Conservation (phyloP, 2,113 vertebrate genomes). For the Onychorhynchus coronatus region DNA sequence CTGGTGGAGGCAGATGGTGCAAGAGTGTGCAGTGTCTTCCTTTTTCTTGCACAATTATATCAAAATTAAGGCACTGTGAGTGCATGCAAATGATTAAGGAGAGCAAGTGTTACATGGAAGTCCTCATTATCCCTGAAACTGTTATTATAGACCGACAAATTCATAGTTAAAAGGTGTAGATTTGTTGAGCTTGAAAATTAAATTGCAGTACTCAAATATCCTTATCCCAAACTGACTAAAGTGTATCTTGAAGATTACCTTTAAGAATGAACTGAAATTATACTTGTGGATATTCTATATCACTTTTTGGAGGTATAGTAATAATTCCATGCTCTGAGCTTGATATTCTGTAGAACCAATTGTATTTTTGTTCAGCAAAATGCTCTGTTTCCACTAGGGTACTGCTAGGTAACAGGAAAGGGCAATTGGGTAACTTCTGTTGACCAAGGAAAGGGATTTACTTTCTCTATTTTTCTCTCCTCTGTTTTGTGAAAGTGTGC, state of each 20-base stretch:
- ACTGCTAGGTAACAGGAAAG: neutral
- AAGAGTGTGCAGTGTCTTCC: neutral
- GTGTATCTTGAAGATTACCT: neutral
- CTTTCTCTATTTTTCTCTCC: neutral
- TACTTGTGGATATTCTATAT: neutral
- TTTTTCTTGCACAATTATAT: neutral
- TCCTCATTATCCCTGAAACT: neutral
- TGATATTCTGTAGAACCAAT: neutral
- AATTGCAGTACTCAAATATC: neutral
- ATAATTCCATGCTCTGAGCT: neutral
- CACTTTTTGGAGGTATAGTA: neutral
- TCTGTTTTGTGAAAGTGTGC: neutral
- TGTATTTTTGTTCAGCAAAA: neutral
- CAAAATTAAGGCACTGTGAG: neutral
- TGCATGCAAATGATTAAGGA: neutral
- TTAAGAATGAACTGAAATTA: neutral
- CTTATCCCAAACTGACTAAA: neutral
- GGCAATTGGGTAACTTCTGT: neutral
- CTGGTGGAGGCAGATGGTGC: neutral
- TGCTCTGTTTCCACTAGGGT: accelerated
- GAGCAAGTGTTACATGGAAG: neutral
- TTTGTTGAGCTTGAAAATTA: neutral
- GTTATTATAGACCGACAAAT: neutral
- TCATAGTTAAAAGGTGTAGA: neutral
- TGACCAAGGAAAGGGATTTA: neutral